phyloP scores from a whole-genome alignment of 2,888 invertebrate genomes.

The Hypercompe scribonia region DNA sequence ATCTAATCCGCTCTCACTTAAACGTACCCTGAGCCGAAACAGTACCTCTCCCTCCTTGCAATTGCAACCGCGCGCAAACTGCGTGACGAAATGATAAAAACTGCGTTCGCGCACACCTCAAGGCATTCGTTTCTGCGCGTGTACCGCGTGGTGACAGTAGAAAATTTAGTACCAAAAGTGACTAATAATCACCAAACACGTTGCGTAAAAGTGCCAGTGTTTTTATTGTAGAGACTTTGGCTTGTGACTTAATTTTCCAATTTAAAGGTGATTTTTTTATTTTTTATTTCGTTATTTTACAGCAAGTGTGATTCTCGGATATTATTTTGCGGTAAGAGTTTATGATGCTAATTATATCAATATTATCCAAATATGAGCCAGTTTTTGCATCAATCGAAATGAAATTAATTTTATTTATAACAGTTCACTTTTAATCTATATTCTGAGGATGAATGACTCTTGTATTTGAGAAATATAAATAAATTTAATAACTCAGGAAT shows the following conservation, averaged over 20 bases:
- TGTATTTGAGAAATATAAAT: not conserved
- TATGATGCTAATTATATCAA: constrained; percentile 5
- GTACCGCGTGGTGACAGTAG: constrained; percentile 59
- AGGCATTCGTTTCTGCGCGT: constrained; percentile 73
- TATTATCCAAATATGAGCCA: not conserved
- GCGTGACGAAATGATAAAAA: constrained; percentile 85
- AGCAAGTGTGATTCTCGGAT: constrained; percentile 49
- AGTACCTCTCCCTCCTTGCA: constrained; percentile 24
- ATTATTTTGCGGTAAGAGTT: constrained; percentile 37
- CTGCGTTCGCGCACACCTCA: constrained; percentile 59
- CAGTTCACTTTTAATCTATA: not conserved
- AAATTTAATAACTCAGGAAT: not conserved
- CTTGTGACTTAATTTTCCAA: constrained; percentile 81
- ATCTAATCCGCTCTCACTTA: constrained; percentile 28
- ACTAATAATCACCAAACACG: constrained; percentile 70
- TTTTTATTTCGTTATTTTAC: constrained; percentile 46
- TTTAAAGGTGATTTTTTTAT: constrained; percentile 77
- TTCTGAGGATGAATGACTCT: not conserved
- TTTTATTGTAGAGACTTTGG: constrained; percentile 81
- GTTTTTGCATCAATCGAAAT: not conserved
- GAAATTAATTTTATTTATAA: not conserved
- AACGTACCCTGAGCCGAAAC: constrained; percentile 28
- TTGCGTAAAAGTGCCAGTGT: constrained; percentile 83
- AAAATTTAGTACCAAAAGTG: constrained; percentile 48
- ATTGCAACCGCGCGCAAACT: constrained; percentile 62